Conservation (phyloP, 1,140 invertebrate genomes). For the Drosophila trapezifrons region DNA sequence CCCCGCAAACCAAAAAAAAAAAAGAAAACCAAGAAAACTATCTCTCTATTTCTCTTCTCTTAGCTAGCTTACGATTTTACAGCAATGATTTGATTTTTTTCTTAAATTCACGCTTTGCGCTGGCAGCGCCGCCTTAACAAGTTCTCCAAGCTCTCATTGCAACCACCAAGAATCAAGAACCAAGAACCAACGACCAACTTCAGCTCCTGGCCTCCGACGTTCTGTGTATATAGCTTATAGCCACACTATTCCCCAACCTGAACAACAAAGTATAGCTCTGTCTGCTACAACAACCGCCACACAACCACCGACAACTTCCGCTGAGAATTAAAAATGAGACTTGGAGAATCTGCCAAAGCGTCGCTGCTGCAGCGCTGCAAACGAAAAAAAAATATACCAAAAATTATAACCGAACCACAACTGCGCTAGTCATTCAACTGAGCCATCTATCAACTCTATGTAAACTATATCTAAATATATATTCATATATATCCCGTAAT, state of each 20-base stretch:
- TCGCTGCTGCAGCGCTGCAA: conserved; percentile 74
- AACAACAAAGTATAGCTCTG: conserved; percentile 31
- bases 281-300: conserved; percentile 37
- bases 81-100: conserved; percentile 84
- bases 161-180: conserved; percentile 28
- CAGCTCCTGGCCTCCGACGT: conserved; percentile 43
- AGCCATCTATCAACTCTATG: conserved; percentile 48
- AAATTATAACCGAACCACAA: conserved; percentile 58
- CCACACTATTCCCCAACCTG: conserved; percentile 44
- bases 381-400: conserved; percentile 46
- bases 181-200: conserved; percentile 36
- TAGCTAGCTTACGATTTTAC: conserved; percentile 70
- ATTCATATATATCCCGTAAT: conserved; percentile 45
- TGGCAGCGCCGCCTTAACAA: conserved; percentile 81
- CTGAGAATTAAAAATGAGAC: conserved; percentile 42
- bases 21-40: conserved; percentile 33
- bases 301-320: conserved; percentile 41
- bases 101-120: conserved; percentile 76
- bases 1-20: conserved; percentile 26
- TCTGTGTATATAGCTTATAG: conserved; percentile 57
- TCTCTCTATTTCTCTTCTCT: conserved; percentile 45
- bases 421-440: conserved; percentile 69
- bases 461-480: conserved; percentile 52
- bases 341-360: conserved; percentile 83
- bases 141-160: conserved; percentile 70